These are phyloP conservation scores for Iphiclides podalirius DNA, from an alignment of 2,888 invertebrate species.

Conservation along the genomic window DNA sequence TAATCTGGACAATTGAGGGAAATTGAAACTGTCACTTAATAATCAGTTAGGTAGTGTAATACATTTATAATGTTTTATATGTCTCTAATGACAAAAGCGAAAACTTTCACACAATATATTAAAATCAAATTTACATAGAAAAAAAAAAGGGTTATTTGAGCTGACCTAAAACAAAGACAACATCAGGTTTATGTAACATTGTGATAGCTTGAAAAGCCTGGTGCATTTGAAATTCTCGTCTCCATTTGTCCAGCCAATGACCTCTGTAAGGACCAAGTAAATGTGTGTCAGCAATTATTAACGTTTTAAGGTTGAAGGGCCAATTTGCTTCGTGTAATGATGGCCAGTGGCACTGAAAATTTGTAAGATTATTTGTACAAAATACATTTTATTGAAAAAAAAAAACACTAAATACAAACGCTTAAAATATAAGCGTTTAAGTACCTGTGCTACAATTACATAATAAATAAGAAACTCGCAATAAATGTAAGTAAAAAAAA, in stretches of 20 bases:
- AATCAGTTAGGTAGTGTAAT: no score
- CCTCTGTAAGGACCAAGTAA: conserved; percentile 91
- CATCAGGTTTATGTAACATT: conserved; percentile 88
- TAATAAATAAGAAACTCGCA: conserved; percentile 66
- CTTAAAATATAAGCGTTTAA: conserved; percentile 12
- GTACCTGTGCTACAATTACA: conserved; percentile 57
- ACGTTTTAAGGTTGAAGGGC: conserved; percentile 81
- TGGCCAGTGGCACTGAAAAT: conserved; percentile 87
- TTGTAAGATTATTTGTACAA: background rate
- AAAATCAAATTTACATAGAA: no score
- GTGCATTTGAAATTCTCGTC: conserved; percentile 99
- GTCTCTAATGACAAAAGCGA: no score
- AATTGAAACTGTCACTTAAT: no score
- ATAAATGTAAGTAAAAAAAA: conserved; percentile 47
- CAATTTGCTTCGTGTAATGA: conserved; percentile 41
- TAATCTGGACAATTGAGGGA: no score
- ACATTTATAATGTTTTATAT: no score
- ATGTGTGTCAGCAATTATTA: conserved; percentile 95
- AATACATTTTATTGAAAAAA: background rate
- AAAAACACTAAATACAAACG: no score
- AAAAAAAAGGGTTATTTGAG: no score
- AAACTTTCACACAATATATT: no score
- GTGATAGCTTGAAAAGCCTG: conserved; percentile 93
- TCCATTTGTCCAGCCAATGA: conserved; percentile 97
- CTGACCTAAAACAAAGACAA: conserved; percentile 93